Evolutionary conservation across 2,113 vertebrate species (phyloP).

Genomic region (Chroicocephalus ridibundus): DNA sequence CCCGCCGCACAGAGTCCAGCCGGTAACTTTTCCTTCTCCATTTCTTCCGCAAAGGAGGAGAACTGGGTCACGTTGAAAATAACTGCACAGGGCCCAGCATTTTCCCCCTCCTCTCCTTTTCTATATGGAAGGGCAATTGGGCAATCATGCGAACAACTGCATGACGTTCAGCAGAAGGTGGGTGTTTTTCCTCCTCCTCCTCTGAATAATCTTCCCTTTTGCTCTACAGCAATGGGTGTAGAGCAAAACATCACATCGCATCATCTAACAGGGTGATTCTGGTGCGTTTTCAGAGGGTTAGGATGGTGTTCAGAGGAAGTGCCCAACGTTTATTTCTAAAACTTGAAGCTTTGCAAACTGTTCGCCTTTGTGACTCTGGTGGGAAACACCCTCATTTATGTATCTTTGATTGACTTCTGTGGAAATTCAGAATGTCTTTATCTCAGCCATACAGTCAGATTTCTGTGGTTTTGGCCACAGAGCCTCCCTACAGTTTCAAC

Average conservation of each 20-base stretch:
- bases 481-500: conserved; percentile 43
- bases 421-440: conserved; percentile 46
- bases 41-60: not conserved
- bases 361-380: not conserved
- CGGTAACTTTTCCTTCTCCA: accelerated
- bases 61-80: conserved; percentile 9
- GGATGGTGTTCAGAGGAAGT: not conserved
- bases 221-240: not conserved
- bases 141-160: not conserved
- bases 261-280: not conserved
- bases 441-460: conserved; percentile 12
- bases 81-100: not conserved
- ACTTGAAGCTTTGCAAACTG: not conserved
- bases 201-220: not conserved
- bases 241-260: no score
- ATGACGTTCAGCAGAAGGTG: not conserved
- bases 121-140: not conserved
- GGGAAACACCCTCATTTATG: conserved; percentile 25
- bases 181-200: not conserved
- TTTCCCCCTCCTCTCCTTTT: not conserved
- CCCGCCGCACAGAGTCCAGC: not conserved
- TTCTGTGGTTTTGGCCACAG: conserved; percentile 52
- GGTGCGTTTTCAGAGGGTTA: not conserved
- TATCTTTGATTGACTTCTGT: conserved; percentile 22
- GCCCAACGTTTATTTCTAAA: not conserved